Evolutionary conservation across 2,888 invertebrate species (phyloP).

Genomic region (Pediacus dermestoides): DNA sequence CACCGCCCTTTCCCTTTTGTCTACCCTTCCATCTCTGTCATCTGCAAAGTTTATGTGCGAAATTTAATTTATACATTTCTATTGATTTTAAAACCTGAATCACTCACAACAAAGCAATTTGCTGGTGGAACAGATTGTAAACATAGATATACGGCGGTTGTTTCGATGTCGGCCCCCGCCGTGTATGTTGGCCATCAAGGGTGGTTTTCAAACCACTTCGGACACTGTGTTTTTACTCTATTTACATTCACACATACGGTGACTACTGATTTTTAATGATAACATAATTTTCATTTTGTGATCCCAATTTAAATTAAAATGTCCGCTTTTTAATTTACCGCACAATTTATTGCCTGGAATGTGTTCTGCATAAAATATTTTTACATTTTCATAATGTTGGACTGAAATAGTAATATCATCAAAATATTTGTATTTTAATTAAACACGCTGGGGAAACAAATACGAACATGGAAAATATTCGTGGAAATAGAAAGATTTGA

Average conservation of each 20-base stretch:
- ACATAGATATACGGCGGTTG: constrained; percentile 2
- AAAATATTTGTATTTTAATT: too few species aligned
- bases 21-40: too few species aligned
- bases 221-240: background rate
- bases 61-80: constrained; percentile 1
- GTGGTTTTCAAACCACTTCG: background rate
- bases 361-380: constrained; percentile 1
- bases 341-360: background rate
- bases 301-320: constrained; percentile 2
- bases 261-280: constrained; percentile 1
- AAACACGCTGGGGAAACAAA: too few species aligned
- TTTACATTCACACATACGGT: constrained; percentile 2
- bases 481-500: too few species aligned
- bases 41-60: background rate
- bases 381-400: too few species aligned
- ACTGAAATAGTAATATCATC: too few species aligned
- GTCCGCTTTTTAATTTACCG: background rate
- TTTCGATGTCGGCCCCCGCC: constrained; percentile 1
- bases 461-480: too few species aligned
- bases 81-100: background rate
- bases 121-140: constrained; percentile 3
- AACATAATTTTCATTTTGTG: constrained; percentile 2
- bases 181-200: too few species aligned
- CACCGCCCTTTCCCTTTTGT: too few species aligned
- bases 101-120: constrained; percentile 1